These are phyloP conservation scores for Perdita meconis DNA, from an alignment of 2,888 invertebrate species.

Conservation along the genomic window DNA sequence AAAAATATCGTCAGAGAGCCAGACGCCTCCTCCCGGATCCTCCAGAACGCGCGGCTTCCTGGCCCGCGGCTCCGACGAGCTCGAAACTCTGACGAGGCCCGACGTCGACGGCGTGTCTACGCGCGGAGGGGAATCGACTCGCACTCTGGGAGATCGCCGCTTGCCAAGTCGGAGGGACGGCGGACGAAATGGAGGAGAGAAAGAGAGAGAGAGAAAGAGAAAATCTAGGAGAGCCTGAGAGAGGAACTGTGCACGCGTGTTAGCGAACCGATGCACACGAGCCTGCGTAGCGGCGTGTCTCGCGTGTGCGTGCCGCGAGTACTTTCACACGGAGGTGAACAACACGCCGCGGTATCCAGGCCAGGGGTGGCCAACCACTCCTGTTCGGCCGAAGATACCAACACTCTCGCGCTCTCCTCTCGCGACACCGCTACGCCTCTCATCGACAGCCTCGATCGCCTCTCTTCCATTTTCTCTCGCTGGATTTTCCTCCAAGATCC, in stretches of 20 bases:
- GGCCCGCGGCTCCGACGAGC: not conserved
- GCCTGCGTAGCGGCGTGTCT: conserved; percentile 27
- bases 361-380: conserved; percentile 82
- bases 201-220: conserved; percentile 1
- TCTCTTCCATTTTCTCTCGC: not conserved
- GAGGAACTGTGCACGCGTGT: conserved; percentile 40
- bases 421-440: conserved; percentile 25
- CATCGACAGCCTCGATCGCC: not conserved
- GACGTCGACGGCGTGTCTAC: not conserved
- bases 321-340: conserved; percentile 83
- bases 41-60: not conserved
- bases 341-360: conserved; percentile 82
- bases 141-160: not conserved
- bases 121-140: conserved; percentile 13
- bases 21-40: not conserved
- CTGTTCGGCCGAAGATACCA: conserved; percentile 64
- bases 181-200: not conserved
- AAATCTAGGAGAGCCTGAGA: conserved; percentile 9
- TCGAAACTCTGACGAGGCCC: conserved; percentile 20
- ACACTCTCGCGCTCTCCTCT: conserved; percentile 56
- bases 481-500: not conserved
- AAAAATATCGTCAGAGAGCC: conserved; percentile 31
- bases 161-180: not conserved
- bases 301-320: conserved; percentile 68
- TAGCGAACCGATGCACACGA: conserved; percentile 38